Evolutionary conservation across 2,888 invertebrate genomes (phyloP), one percentile per base, ranked within the genome.

Genomic region (Drosophila kuntzei): DNA sequence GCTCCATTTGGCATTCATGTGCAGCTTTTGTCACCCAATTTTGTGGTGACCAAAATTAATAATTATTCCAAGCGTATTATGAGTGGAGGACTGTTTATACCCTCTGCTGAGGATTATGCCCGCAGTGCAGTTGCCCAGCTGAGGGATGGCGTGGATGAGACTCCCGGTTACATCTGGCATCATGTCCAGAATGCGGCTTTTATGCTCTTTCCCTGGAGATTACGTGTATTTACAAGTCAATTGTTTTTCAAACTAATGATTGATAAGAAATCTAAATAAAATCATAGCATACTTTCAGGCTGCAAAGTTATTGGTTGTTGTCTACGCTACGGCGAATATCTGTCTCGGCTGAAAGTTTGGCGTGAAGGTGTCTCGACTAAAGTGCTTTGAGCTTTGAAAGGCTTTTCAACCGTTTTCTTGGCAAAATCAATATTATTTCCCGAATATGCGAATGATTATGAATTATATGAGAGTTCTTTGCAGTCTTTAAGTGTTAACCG

Each of bases 21-120:
- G 22, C 98, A 98, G 92, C 96, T 97, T 89, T 92, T 98, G 41
- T 94, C 96, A 0, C 98, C 98, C 0, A 70, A 82, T 16, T 98
- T 97, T 91, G 95, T 98, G 41, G 95, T 96, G 67, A 98, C 98
- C 0, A 97, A 97, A 93, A 97, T 98, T 95, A 97, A 97, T 90
- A 93, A 94, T 8, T 97, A 95, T 93, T 96, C 96, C 50, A 93
- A 94, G 60, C 93, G 94, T 32, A 93, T 97, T 57, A 94, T 95
- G 92, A 93, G 93, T 11, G 95, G 94, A 0, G 94, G 94, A 76
- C 70, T 95, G 9, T 92, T 96, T 43, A 94, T 96, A 57, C 95
- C 96, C 0, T 93, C 95, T 83, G 95, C 95, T 0, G 92, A 93
- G 36, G 93, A 93, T 0, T 97, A 95, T 89, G 95, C 96, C 0